Base-by-base conservation (phyloP, 2,888 invertebrate species). In the Arge pagana region DNA sequence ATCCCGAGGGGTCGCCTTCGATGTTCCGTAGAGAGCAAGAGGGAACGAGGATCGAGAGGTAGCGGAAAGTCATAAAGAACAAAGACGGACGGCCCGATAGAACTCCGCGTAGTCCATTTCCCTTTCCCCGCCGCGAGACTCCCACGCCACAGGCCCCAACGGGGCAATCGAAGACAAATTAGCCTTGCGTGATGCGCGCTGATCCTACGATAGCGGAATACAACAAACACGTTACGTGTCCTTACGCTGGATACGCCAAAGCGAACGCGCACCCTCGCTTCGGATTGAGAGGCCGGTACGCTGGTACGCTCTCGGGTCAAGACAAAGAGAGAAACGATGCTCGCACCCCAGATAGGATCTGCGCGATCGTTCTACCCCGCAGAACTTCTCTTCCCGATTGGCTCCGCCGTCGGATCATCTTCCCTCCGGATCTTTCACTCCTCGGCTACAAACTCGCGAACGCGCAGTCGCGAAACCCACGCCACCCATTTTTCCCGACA, bases 171-270 rank as follows among this genome's bases (percentile, higher is more conserved):
- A 74, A 75, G 74, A 74, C 70, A 71, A 76, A 76, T 75, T 74
- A 74, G 72, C 66, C 70, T 76, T 76, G 75, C 75, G 74, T 74
- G 75, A 74, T 73, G 75, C 71, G 74, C 74, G 72, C 71, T 72
- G 74, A 74, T 74, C 71, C 68, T 63, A 52, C 66, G 71, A 73
- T 72, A 72, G 72, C 67, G 69, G 68, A 73, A 72, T 67, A 68
- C 68, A 68, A 66, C 70, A 65, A 70, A 67, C 66, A 71, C 67
- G 68, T 63, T 68, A 61, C 57, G 54, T 62, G 60, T 57, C 52
- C 55, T 48, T 45, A 45, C 43, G 23, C 33, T 26, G n/a, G 7
- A 26, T 26, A 26, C n/a, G 26, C 8, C 18, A 45, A 51, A 50
- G 51, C 52, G 53, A n/a, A n/a, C 36, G 23, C 50, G 55, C 55